Conservation (phyloP, 2,888 invertebrate species). For the Odontocerum albicorne region DNA sequence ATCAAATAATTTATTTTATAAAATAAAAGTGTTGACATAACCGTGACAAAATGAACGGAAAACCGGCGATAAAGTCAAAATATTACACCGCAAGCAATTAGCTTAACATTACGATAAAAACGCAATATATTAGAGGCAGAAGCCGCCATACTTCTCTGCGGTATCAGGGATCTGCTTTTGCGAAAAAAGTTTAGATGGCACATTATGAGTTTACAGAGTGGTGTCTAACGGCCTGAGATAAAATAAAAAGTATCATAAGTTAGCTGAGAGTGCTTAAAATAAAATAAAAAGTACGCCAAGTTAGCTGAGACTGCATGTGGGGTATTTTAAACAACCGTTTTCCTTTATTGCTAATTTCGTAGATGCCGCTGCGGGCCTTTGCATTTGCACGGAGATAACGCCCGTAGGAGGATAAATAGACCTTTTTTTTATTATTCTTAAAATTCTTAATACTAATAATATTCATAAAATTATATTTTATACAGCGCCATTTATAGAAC, state of each 20-base stretch:
- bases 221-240: constrained; percentile 34
- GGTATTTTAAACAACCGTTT: constrained; percentile 37
- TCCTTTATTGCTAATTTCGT: constrained; percentile 37
- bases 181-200: constrained; percentile 23
- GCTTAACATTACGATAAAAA: constrained; percentile 32
- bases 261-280: constrained; percentile 20
- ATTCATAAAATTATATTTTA: too few species aligned
- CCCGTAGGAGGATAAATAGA: not conserved
- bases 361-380: constrained; percentile 28
- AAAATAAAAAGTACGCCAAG: constrained; percentile 31
- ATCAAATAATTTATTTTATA: too few species aligned
- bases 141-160: constrained; percentile 16
- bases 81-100: not conserved
- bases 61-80: too few species aligned
- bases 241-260: constrained; percentile 33
- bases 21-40: too few species aligned
- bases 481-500: too few species aligned
- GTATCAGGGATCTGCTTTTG: constrained; percentile 33
- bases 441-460: too few species aligned
- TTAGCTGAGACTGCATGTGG: constrained; percentile 34
- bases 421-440: too few species aligned
- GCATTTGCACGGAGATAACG: constrained; percentile 2
- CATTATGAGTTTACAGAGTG: constrained; percentile 30
- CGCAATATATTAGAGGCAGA: constrained; percentile 21
- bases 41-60: too few species aligned